Evolutionary conservation across 2,888 invertebrate species (phyloP).

Genomic region (Eupeodes latifasciatus): DNA sequence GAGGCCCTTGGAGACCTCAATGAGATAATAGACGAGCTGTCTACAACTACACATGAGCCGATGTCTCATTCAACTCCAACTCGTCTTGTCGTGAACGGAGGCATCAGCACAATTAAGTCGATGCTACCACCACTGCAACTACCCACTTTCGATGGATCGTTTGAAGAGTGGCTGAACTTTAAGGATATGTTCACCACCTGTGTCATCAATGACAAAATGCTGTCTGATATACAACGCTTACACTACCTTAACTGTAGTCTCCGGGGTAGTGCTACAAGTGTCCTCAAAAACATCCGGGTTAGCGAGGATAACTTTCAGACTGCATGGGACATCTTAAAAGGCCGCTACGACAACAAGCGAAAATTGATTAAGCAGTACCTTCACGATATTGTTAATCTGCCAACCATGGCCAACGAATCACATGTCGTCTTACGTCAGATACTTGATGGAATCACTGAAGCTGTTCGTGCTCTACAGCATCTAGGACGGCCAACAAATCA

Average conservation of each 20-base stretch:
- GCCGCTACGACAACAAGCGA: conserved; percentile 62
- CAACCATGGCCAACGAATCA: conserved; percentile 38
- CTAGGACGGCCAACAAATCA: conserved; percentile 47
- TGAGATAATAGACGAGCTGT: conserved; percentile 23
- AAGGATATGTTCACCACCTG: conserved; percentile 52
- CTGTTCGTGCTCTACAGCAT: conserved; percentile 48
- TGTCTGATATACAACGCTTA: conserved; percentile 46
- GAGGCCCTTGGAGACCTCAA: conserved; percentile 35
- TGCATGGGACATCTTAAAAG: conserved; percentile 61
- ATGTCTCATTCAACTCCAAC: conserved; percentile 31
- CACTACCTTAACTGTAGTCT: conserved; percentile 58
- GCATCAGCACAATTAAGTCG: background rate
- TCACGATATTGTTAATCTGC: conserved; percentile 47
- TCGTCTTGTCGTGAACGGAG: conserved; percentile 2
- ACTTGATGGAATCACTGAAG: conserved; percentile 55
- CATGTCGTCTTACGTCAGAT: conserved; percentile 15
- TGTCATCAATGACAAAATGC: conserved; percentile 39
- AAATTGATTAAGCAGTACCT: conserved; percentile 50
- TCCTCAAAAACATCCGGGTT: conserved; percentile 51
- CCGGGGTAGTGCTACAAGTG: conserved; percentile 45
- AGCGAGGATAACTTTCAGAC: conserved; percentile 56
- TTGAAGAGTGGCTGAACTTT: conserved; percentile 22
- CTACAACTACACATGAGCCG: background rate
- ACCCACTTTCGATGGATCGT: background rate
- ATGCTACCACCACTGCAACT: background rate